Evolutionary conservation across 1,140 invertebrate species (phyloP), one percentile per base, ranked within the genome.

Genomic region (Drosophila kikkawai): DNA sequence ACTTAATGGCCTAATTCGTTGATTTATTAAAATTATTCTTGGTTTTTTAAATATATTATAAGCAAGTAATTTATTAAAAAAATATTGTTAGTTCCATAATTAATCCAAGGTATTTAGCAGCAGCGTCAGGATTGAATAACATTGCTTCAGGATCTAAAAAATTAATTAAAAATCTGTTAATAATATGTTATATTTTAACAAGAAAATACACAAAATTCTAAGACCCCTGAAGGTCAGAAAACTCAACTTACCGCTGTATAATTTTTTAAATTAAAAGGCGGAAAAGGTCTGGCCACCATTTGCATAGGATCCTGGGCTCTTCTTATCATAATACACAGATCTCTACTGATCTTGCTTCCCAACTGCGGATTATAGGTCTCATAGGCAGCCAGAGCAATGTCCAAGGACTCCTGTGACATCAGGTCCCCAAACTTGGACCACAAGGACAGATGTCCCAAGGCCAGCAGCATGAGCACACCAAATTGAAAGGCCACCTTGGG

Each of bases 121-220:
- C 9, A 85, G 8, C 15, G 82, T 81, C 9, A 85, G n/a, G 19
- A 85, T 70, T 29, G 57, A 68, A 39, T 70, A 85, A 37, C 82
- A 80, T 39, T 85, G 82, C 2, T 85, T 68, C 1, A 85, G 48
- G 37, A 79, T 68, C 82, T 85, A 41, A 9, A 58, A 34, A 32
- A 51, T 41, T 15, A 17, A 34, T 8, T 34, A 11, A 39, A 3
- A 39, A 1, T 2, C 9, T 5, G 0, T 19, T 32, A 32, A 32
- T 7, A 32, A 7, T 8, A 7, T 32, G 32, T 7, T 32, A 7
- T 7, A 32, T 7, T 7, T 7, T 7, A 4, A 32, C 32, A 32
- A 32, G 7, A 26, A 26, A 26, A 26, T 5, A 26, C 26, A 26
- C 3, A 3, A 26, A 26, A 26, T 26, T 5, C 3, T 4, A 26